Conservation (phyloP, 2,113 vertebrate genomes). For the Martes martes region DNA sequence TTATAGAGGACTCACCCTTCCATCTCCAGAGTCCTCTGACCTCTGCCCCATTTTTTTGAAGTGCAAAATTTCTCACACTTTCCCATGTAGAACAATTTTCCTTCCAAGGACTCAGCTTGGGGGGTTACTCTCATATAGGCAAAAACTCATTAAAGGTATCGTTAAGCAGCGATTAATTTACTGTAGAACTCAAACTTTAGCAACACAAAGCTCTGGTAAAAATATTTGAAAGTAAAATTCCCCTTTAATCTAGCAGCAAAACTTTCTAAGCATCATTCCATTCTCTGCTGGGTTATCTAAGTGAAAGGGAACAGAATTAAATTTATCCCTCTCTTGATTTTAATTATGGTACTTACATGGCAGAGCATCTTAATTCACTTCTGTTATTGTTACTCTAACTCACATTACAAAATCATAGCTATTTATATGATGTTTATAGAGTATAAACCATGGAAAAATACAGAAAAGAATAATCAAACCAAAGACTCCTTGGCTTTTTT, state of each 20-base stretch:
- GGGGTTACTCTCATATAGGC: neutral
- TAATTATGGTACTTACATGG: neutral
- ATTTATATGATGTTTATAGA: neutral
- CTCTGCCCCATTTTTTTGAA: neutral
- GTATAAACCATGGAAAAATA: neutral
- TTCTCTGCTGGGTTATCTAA: neutral
- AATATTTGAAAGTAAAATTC: neutral
- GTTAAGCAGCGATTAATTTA: neutral
- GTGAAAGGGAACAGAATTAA: neutral
- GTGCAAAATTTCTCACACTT: neutral
- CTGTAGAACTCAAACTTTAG: neutral
- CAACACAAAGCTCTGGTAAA: neutral
- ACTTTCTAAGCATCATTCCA: neutral
- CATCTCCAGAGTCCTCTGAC: neutral
- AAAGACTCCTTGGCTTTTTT: neutral
- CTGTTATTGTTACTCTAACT: neutral
- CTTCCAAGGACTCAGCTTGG: neutral
- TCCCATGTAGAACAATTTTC: neutral
- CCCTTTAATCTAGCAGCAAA: neutral
- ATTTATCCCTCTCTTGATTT: neutral
- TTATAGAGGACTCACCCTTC: neutral
- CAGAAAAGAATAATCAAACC: neutral
- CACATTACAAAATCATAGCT: neutral
- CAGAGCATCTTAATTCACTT: neutral
- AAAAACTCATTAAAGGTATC: neutral